Evolutionary conservation across 2,797 vertebrate species (phyloP).

Genomic region (Thalassophryne amazonica): DNA sequence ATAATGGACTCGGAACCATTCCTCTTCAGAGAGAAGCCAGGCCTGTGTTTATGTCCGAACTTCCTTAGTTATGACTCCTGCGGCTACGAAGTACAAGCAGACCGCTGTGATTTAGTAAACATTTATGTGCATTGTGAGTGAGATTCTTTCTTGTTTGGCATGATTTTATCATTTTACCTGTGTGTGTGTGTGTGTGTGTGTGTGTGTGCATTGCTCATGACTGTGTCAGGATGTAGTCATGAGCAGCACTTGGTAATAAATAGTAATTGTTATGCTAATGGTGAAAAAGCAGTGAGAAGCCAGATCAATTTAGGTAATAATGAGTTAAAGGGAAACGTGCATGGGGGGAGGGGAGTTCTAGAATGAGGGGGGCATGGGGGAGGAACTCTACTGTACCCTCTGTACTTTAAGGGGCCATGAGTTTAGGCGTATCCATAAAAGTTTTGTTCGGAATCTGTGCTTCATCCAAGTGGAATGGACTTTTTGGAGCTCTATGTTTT

Average conservation of each 20-base stretch:
- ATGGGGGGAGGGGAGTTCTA: slow-evolving; percentile 30
- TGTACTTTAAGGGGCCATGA: slow-evolving; percentile 67
- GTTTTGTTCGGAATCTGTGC: no score
- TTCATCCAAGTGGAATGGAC: no score
- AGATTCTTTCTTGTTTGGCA: neutral
- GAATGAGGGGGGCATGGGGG: slow-evolving; percentile 21
- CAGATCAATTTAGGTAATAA: slow-evolving; percentile 50
- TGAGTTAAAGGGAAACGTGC: slow-evolving; percentile 54
- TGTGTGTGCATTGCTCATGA: neutral
- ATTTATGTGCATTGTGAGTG: slow-evolving; percentile 27
- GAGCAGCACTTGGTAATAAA: neutral
- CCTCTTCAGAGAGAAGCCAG: slow-evolving; percentile 34
- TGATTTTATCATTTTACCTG: slow-evolving; percentile 2
- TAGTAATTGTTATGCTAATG: slow-evolving; percentile 14
- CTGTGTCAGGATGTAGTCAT: neutral
- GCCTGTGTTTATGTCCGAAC: slow-evolving; percentile 63
- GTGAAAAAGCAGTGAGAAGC: slow-evolving; percentile 31
- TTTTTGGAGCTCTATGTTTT: no score
- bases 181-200: neutral
- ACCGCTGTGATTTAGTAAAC: slow-evolving; percentile 55
- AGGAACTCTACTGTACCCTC: slow-evolving; percentile 62
- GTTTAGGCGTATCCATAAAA: no score
- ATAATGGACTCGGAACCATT: slow-evolving; percentile 56
- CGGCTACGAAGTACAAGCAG: slow-evolving; percentile 51
- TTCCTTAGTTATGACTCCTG: slow-evolving; percentile 53